Base-by-base conservation (phyloP, 2,113 vertebrate species). In the Eupsittula cactorum region DNA sequence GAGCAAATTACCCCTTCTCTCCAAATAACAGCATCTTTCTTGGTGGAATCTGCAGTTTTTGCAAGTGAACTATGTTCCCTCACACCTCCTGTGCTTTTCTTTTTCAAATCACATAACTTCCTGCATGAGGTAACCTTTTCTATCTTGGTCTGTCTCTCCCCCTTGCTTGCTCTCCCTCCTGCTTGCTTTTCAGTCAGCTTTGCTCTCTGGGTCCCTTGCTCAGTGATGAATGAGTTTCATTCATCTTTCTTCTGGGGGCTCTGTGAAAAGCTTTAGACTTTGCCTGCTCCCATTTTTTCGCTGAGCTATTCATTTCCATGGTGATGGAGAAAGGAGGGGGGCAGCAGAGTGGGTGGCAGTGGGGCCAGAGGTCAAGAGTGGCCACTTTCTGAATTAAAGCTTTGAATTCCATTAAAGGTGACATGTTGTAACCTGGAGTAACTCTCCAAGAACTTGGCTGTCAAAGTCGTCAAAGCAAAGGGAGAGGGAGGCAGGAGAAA, bases 151-250 rank as follows among this genome's bases (percentile, higher is more conserved):
- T 80, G 67, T 92, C 82, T 93, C 76, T 94, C 85, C 86, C 75
- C 80, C 47, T 75, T 78, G 71, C 82, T 90, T 92, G 64, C 87
- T 85, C 76, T 95, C 88, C 71, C 92, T 97, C 95, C 95, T 82
- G 96, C 94, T 97, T 82, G 90, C 90, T 95, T 97, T 97, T 97
- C 89, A 94, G 93, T 79, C 94, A 89, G 17, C 10, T 12, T 71
- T 70, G 91, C 97, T 98, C 96, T 97, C 96, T 92, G 95, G 87
- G 83, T 97, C 98, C 93, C 97, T 96, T 96, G 83, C 97, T 97
- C 85, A 8, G 97, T 97, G 98, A 98, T 98, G 98, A 98, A 98
- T 98, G 98, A 96, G 95, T 97, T 98, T 98, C 98, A 98, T 98
- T 98, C 97, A 98, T 98, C 98, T 97, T 97, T 98, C 95, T 96